Base-by-base conservation (phyloP, 2,888 invertebrate genomes). In the Julus scandinavius region DNA sequence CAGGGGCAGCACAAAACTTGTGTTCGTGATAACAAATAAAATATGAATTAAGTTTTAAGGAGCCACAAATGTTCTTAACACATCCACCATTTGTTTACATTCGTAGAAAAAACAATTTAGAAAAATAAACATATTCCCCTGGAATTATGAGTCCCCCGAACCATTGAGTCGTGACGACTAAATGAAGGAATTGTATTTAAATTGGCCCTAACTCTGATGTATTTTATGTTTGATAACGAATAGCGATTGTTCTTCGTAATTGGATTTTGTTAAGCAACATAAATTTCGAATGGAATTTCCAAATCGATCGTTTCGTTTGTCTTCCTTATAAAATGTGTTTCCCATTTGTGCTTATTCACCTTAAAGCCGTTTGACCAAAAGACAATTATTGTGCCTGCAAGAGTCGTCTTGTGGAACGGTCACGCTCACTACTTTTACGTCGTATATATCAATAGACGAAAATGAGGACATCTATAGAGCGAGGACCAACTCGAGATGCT, bases 231-330 rank as follows among this genome's bases (percentile, higher is more conserved):
- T 9, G n/a, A 17, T n/a, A 63, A 63, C 63, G 17, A 63, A 63
- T 63, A 63, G n/a, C 63, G 63, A 63, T 63, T 63, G 63, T 63
- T 63, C 63, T 63, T 72, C 72, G 72, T 72, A 72, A 72, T 72
- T 72, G 72, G 72, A 72, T 72, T 72, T 72, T n/a, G 72, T 72
- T 72, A 72, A 72, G 72, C 72, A 72, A 72, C 72, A 72, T 72
- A 72, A 72, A 72, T 72, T 72, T 72, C 20, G 9, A 11, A 72
- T 72, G 72, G 72, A 72, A 72, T 72, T 72, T 72, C 9, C 72
- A 72, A 72, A 72, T 72, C 72, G 72, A 72, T 72, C 9, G 20
- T 20, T 29, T 20, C 72, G 20, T 72, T 72, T 20, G 29, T 29
- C 72, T 72, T 72, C 72, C 9, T 29, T 72, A 20, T 72, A 72